These are phyloP conservation scores for Anarhynchus alexandrinus DNA, from an alignment of 2,113 vertebrate species.

Conservation along the genomic window DNA sequence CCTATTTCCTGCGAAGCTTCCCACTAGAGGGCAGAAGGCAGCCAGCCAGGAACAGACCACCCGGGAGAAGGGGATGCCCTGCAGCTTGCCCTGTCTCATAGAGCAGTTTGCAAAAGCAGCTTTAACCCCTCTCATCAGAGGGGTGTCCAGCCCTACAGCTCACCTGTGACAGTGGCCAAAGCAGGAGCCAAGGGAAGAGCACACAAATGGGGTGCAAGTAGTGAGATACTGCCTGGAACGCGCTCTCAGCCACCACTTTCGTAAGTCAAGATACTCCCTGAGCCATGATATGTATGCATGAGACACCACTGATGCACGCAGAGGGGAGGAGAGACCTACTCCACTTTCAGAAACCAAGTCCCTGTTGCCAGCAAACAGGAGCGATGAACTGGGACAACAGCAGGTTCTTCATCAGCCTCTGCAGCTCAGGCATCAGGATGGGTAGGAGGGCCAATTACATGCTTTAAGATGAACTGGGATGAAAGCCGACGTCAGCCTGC, in stretches of 20 bases:
- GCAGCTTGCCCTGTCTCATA: accelerated
- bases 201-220: accelerated
- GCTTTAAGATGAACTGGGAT: background rate
- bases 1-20: background rate
- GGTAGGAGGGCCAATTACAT: background rate
- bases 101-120: background rate
- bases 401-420: background rate
- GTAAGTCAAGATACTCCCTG: background rate
- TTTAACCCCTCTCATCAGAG: background rate
- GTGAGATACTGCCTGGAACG: accelerated
- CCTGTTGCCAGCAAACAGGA: background rate
- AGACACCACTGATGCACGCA: background rate
- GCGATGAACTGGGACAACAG: slow-evolving; percentile 4
- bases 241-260: background rate
- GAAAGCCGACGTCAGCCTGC: background rate
- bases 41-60: background rate
- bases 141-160: background rate
- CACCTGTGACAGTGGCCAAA: background rate
- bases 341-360: background rate
- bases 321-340: slow-evolving; percentile 13
- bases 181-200: background rate
- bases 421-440: background rate
- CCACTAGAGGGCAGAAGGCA: background rate
- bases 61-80: background rate
- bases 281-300: accelerated